Percentiles rank a stretch among this genome's conserved stretches.
These are phyloP conservation scores for Fistularia commersonii DNA, from an alignment of 2,797 vertebrate genomes.

Conservation along the genomic window DNA sequence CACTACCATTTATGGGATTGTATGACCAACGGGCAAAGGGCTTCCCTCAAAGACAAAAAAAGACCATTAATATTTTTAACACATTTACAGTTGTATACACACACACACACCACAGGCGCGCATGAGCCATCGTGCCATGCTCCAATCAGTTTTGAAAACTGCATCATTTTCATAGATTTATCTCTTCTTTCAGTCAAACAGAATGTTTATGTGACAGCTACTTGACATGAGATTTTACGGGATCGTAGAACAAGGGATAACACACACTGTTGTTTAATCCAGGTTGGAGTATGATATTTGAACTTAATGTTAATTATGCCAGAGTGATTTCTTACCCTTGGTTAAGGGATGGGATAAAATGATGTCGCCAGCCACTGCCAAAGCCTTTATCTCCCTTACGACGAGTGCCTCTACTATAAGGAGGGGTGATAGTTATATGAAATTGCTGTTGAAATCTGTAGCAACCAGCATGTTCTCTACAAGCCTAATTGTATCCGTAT, in stretches of 20 bases:
- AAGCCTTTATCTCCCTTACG: too few species aligned
- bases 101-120: slow-evolving; percentile 7
- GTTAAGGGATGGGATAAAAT: too few species aligned
- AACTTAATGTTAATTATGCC: slow-evolving; percentile 24
- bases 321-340: too few species aligned
- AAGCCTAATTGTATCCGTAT: too few species aligned
- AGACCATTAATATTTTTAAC: slow-evolving; percentile 35
- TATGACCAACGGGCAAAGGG: slow-evolving; percentile 64
- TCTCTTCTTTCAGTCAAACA: slow-evolving; percentile 45
- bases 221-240: slow-evolving; percentile 38
- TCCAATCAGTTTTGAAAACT: slow-evolving; percentile 36
- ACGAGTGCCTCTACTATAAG: too few species aligned
- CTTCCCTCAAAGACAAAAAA: slow-evolving; percentile 67
- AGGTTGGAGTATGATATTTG: slow-evolving; percentile 29
- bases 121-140: slow-evolving; percentile 7
- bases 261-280: slow-evolving; percentile 23
- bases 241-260: slow-evolving; percentile 28
- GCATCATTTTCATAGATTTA: slow-evolving; percentile 59
- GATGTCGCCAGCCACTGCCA: too few species aligned
- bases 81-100: slow-evolving; percentile 11
- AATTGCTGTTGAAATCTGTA: too few species aligned
- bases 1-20: slow-evolving; percentile 77
- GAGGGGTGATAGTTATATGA: too few species aligned
- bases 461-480: too few species aligned
- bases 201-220: slow-evolving; percentile 47